Conservation (phyloP, 2,113 vertebrate species). For the Muscicapa adusta region DNA sequence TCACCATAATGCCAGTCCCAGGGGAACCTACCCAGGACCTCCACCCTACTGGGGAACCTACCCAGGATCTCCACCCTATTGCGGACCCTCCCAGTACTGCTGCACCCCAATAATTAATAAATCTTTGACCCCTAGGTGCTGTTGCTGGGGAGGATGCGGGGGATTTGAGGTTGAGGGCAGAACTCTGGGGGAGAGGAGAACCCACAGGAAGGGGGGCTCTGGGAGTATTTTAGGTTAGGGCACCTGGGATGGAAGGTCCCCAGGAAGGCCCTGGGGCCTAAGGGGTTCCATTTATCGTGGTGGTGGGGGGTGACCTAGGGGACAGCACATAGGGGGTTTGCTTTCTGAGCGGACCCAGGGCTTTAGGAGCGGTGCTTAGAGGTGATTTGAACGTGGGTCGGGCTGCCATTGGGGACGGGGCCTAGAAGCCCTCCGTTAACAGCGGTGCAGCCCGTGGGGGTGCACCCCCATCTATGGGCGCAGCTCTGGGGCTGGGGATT, state of each 20-base stretch:
- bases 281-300: background rate
- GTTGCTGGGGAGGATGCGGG: background rate
- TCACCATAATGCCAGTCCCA: background rate
- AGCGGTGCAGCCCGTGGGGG: background rate
- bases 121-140: background rate
- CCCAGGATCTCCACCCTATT: too few species aligned
- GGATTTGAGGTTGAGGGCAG: background rate
- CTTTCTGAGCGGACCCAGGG: background rate
- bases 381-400: background rate
- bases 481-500: too few species aligned
- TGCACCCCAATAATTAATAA: background rate
- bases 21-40: too few species aligned
- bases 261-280: background rate
- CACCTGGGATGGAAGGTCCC: too few species aligned
- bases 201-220: too few species aligned
- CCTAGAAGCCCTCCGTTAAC: background rate
- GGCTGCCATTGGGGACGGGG: too few species aligned
- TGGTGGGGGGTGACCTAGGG: too few species aligned
- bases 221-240: background rate
- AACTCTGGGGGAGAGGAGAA: background rate
- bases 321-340: fast-evolving
- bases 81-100: background rate
- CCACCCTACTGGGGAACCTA: background rate
- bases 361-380: background rate
- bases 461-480: too few species aligned